These are phyloP conservation scores for Ptilodon capucinus DNA, from an alignment of 2,888 invertebrate species.

Conservation along the genomic window DNA sequence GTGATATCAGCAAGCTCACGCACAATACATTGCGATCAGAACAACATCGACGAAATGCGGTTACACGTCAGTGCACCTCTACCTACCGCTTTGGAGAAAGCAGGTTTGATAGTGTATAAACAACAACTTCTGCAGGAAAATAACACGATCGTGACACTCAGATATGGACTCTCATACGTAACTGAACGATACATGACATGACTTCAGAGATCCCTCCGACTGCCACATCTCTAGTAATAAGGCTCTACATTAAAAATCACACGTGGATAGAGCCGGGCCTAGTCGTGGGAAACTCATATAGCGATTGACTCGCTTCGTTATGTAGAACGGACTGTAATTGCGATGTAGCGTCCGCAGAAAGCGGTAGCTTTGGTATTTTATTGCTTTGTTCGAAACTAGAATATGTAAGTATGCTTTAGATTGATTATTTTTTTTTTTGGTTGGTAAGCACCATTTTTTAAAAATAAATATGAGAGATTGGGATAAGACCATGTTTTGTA, in stretches of 20 bases:
- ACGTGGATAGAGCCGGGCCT: not conserved
- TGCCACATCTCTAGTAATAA: slow-evolving; percentile 28
- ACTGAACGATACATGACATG: not conserved
- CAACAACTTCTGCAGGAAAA: not conserved
- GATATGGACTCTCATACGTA: not conserved
- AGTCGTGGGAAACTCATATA: slow-evolving; percentile 54
- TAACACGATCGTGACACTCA: not conserved
- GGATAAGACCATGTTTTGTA: no score
- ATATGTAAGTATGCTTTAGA: no score
- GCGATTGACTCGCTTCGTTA: slow-evolving; percentile 58
- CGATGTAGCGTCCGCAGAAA: slow-evolving; percentile 40
- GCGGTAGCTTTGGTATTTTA: slow-evolving; percentile 25
- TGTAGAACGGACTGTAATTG: slow-evolving; percentile 57
- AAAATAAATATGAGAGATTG: no score
- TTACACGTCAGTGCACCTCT: no score
- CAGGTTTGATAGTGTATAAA: no score
- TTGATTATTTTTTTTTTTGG: not conserved
- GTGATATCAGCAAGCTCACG: no score
- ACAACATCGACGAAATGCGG: no score
- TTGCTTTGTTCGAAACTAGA: not conserved
- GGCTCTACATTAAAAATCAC: slow-evolving; percentile 10
- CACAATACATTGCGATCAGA: no score
- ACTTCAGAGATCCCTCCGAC: slow-evolving; percentile 17
- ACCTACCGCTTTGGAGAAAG: no score
- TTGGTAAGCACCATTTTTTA: no score